These are phyloP conservation scores for Genyomyrus donnyi DNA, from an alignment of 2,113 vertebrate species.

Conservation along the genomic window DNA sequence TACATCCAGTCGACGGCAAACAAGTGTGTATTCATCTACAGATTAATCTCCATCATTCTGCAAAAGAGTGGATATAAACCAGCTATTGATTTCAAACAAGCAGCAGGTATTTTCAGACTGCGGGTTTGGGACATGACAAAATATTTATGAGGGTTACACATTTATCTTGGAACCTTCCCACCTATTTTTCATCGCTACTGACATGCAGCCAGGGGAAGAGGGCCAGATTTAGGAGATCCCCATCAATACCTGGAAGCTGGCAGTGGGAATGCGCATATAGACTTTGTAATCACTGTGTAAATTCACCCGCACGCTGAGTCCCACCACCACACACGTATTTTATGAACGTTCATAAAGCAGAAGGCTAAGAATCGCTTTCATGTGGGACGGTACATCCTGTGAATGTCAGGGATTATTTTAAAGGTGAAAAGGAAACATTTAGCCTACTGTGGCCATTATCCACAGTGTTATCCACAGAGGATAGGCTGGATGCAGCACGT, in stretches of 20 bases:
- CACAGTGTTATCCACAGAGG: not conserved
- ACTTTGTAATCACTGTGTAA: not conserved
- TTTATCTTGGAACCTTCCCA: slow-evolving; percentile 9
- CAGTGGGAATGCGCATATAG: not conserved
- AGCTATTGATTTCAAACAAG: slow-evolving; percentile 19
- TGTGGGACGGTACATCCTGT: slow-evolving; percentile 12
- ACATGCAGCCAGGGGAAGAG: slow-evolving; percentile 11
- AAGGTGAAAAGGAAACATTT: not conserved
- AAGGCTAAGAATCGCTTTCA: slow-evolving; percentile 12
- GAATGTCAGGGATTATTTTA: not conserved
- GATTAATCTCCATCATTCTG: slow-evolving; percentile 3
- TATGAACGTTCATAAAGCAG: not conserved
- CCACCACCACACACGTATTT: not conserved
- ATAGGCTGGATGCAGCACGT: not conserved
- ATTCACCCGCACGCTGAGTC: not conserved
- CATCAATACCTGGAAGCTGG: not conserved
- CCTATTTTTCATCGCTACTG: not conserved
- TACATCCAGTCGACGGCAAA: not conserved
- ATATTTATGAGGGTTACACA: slow-evolving; percentile 16
- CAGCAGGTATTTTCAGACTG: slow-evolving; percentile 21
- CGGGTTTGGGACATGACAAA: slow-evolving; percentile 16
- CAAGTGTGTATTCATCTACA: not conserved
- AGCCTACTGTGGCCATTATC: not conserved
- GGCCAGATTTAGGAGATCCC: not conserved
- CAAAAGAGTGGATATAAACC: slow-evolving; percentile 7